phyloP scores from a whole-genome alignment of 1,140 invertebrate species.

The Euura lappo region DNA sequence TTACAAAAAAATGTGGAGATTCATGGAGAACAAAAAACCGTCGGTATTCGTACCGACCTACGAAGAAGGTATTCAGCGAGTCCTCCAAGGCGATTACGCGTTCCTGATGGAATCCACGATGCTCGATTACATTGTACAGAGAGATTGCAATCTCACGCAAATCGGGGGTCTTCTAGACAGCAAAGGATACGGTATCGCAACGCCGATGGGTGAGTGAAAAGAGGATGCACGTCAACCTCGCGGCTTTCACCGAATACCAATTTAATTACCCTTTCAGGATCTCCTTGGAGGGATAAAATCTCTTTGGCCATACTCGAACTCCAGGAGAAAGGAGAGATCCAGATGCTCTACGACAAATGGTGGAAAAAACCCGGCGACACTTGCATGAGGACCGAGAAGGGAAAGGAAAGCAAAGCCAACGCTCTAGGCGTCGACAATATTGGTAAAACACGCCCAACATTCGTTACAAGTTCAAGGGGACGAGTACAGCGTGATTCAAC shows the following conservation, averaged over 20 bases:
- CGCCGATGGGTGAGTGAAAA: constrained; percentile 56
- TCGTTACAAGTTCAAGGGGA: too few relatives aligned
- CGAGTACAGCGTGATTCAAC: too few relatives aligned
- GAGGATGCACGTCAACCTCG: not conserved
- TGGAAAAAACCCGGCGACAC: constrained; percentile 74
- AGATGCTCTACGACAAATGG: constrained; percentile 77
- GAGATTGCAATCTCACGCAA: constrained; percentile 93
- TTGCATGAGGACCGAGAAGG: constrained; percentile 69
- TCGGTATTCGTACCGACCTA: constrained; percentile 77
- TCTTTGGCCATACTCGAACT: constrained; percentile 78
- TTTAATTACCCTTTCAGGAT: constrained; percentile 58
- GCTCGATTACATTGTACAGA: constrained; percentile 86
- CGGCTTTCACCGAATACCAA: too few relatives aligned
- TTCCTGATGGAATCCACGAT: constrained; percentile 96
- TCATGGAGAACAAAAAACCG: constrained; percentile 78
- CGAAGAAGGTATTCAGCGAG: constrained; percentile 79
- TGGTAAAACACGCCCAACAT: constrained; percentile 51
- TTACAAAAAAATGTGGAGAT: constrained; percentile 88
- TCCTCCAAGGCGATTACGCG: constrained; percentile 83
- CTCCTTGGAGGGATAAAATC: constrained; percentile 77
- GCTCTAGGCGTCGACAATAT: constrained; percentile 89
- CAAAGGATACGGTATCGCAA: constrained; percentile 78
- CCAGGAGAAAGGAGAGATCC: constrained; percentile 76
- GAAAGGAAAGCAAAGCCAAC: constrained; percentile 77
- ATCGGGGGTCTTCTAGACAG: constrained; percentile 88